Evolutionary conservation across 2,113 vertebrate genomes (phyloP).

Genomic region (Penelope pileata): DNA sequence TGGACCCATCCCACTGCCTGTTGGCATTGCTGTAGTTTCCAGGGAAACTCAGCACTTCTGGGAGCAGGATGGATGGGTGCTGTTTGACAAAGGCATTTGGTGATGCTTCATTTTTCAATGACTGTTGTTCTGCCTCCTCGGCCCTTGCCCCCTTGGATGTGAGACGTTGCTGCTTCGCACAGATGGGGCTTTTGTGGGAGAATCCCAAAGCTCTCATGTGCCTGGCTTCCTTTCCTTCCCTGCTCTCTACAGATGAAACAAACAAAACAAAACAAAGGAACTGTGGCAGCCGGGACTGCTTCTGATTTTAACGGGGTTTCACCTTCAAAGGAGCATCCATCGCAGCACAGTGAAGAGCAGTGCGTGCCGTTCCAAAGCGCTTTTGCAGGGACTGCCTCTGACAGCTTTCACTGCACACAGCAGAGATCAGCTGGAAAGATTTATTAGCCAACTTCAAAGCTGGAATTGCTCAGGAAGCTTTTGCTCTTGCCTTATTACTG

Average conservation of each 20-base stretch:
- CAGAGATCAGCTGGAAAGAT: not conserved
- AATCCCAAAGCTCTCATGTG: accelerated
- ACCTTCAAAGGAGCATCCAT: not conserved
- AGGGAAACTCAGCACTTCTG: slow-evolving; percentile 1
- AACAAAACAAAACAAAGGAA: not conserved
- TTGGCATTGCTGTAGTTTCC: slow-evolving; percentile 37
- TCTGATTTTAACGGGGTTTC: not conserved
- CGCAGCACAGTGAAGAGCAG: not conserved
- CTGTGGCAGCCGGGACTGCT: not conserved
- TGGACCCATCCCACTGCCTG: not conserved
- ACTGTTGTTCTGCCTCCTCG: not conserved
- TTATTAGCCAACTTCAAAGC: slow-evolving; percentile 19
- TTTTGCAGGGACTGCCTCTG: not conserved
- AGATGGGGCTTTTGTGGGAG: not conserved
- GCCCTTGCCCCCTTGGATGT: not conserved
- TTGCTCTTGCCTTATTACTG: not conserved
- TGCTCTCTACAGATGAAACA: not conserved
- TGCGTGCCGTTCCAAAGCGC: accelerated
- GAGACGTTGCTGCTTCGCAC: not conserved
- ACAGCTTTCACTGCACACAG: not conserved
- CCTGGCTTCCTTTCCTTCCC: not conserved
- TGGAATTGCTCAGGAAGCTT: not conserved
- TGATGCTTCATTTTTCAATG: not conserved
- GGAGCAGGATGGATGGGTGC: not conserved
- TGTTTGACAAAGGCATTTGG: not conserved